Percentiles rank a stretch among this genome's conserved stretches.
phyloP scores from a whole-genome alignment of 37 sponge, comb jelly and placozoan genomes.

The Hexactinellida sp. region DNA sequence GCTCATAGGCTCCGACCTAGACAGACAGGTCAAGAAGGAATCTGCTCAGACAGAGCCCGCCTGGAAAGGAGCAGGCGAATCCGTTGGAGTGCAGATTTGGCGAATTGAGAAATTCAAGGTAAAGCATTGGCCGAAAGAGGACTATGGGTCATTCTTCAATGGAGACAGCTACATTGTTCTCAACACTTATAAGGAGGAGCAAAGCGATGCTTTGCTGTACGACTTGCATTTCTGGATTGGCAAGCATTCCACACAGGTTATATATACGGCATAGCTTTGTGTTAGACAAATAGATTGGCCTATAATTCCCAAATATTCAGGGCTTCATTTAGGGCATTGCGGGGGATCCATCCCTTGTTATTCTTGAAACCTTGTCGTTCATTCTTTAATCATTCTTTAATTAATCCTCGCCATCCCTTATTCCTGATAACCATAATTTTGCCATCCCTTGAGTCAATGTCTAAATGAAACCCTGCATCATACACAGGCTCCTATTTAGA shows the following conservation, averaged over 20 bases:
- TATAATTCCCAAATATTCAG: no score
- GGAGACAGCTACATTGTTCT: slow-evolving; percentile 98
- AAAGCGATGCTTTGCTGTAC: slow-evolving; percentile 41
- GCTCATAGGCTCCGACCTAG: slow-evolving; percentile 81
- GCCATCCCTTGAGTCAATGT: no score
- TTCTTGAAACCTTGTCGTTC: no score
- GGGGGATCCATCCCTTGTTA: no score
- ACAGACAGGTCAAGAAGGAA: slow-evolving; percentile 69
- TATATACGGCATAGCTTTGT: background rate
- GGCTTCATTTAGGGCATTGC: no score
- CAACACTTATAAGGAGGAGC: slow-evolving; percentile 80
- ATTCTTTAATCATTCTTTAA: no score
- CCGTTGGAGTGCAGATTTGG: slow-evolving; percentile 86
- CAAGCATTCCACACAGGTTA: slow-evolving; percentile 43
- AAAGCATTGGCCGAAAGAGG: slow-evolving; percentile 62
- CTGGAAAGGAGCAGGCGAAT: slow-evolving; percentile 74
- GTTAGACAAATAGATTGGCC: no score
- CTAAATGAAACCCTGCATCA: no score
- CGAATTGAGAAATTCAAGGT: slow-evolving; percentile 96
- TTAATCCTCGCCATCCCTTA: no score
- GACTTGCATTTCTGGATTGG: slow-evolving; percentile 99
- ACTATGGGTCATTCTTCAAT: slow-evolving; percentile 88
- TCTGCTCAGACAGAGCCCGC: slow-evolving; percentile 86
- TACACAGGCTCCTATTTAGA: no score
- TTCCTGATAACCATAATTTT: no score